A percentile compares a stretch with the other conserved stretches of the same genome.
These are phyloP conservation scores for Lymantria dispar DNA, from an alignment of 2,888 invertebrate genomes.

Conservation along the genomic window DNA sequence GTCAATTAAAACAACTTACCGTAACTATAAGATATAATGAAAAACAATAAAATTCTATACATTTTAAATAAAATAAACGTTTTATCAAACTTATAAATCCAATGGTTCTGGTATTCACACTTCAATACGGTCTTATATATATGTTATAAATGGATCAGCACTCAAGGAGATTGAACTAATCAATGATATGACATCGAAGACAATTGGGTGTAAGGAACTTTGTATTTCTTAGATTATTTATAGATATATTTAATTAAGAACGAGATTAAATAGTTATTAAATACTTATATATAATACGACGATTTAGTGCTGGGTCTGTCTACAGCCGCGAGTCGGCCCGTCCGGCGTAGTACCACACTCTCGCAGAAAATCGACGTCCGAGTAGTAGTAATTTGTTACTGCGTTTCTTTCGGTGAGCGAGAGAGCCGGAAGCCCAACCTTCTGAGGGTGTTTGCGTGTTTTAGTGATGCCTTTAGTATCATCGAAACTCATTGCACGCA, in stretches of 20 bases:
- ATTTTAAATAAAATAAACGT: conserved; percentile 13
- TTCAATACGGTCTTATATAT: conserved; percentile 20
- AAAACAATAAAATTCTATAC: conserved; percentile 17
- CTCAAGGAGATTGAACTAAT: conserved; percentile 1
- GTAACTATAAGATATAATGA: conserved; percentile 15
- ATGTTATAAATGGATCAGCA: conserved; percentile 7
- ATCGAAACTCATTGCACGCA: no score
- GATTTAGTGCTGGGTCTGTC: no score
- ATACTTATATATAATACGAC: conserved; percentile 2
- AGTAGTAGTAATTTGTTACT: no score
- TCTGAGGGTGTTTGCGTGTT: no score
- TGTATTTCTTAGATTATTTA: conserved; percentile 18
- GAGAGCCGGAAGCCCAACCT: no score
- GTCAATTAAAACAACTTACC: conserved; percentile 24
- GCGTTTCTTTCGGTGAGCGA: no score
- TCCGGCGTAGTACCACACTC: no score
- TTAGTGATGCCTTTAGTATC: no score
- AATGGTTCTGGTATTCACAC: conserved; percentile 6
- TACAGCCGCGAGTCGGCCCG: no score
- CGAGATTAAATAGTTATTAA: neutral
- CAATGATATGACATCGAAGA: conserved; percentile 10
- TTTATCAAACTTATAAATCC: conserved; percentile 3
- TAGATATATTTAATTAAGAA: no score
- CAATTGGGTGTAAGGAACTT: conserved; percentile 30
- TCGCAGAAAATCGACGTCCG: no score